Evolutionary conservation across 2,797 vertebrate species (phyloP).

Genomic region (Acanthornis magna): DNA sequence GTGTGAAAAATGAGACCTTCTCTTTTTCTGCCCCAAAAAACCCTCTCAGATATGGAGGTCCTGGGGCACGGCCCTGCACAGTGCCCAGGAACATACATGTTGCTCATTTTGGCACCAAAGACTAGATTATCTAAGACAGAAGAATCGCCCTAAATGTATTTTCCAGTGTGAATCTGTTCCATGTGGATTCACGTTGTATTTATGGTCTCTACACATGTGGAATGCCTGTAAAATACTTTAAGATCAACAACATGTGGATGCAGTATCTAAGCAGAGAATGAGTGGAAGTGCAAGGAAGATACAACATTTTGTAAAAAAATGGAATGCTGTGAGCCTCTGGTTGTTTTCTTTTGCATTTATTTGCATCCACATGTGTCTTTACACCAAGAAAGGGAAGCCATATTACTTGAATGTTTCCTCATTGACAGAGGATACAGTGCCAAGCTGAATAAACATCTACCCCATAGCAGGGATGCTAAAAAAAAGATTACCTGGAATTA

Average conservation of each 20-base stretch:
- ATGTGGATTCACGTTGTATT: not conserved
- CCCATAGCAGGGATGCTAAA: not conserved
- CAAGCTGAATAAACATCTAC: not conserved
- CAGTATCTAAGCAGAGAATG: not conserved
- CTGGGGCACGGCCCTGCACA: not conserved
- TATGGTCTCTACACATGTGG: not conserved
- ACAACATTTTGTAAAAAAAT: accelerated
- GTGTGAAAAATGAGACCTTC: not conserved
- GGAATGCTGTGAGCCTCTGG: not conserved
- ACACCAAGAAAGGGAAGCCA: not conserved
- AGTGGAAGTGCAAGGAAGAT: not conserved
- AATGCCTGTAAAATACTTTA: not conserved
- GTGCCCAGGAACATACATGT: accelerated
- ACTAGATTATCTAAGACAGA: not conserved
- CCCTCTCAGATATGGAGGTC: accelerated
- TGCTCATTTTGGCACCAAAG: not conserved
- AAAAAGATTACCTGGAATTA: not conserved
- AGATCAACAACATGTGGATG: not conserved
- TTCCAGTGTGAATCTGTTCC: not conserved
- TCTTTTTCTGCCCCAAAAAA: not conserved
- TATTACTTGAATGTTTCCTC: not conserved
- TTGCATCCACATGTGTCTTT: not conserved
- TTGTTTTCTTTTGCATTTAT: not conserved
- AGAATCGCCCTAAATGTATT: not conserved
- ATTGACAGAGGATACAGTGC: not conserved